phyloP scores from a whole-genome alignment of 2,113 vertebrate species.

The Burhinus oedicnemus region DNA sequence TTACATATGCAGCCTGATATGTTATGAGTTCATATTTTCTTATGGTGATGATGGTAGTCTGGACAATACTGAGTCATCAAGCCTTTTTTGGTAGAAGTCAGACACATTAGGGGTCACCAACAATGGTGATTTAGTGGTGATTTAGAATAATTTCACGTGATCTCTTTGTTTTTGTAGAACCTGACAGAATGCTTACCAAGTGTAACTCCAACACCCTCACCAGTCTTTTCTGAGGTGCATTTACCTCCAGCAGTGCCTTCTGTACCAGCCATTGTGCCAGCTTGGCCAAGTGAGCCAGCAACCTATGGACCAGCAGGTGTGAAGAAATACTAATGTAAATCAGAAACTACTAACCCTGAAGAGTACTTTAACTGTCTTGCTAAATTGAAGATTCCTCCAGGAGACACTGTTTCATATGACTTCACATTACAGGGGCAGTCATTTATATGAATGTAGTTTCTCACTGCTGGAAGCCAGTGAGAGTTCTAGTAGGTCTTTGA shows the following conservation, averaged over 20 bases:
- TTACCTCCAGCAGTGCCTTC: constrained; percentile 83
- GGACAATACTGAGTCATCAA: neutral
- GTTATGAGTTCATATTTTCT: neutral
- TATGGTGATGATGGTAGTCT: neutral
- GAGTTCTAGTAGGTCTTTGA: neutral
- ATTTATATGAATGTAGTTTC: neutral
- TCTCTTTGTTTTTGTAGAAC: constrained; percentile 55
- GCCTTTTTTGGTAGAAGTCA: neutral
- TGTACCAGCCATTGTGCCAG: constrained; percentile 79
- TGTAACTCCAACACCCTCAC: constrained; percentile 66
- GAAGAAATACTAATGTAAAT: neutral
- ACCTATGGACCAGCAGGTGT: constrained; percentile 81
- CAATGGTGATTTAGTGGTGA: neutral
- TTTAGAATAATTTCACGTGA: neutral
- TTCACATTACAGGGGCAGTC: neutral
- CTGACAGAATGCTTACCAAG: constrained; percentile 67
- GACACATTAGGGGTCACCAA: neutral
- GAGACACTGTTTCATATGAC: neutral
- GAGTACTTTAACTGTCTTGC: neutral
- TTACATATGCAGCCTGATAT: rapidly evolving
- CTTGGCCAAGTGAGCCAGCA: constrained; percentile 78
- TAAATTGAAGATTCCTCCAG: neutral
- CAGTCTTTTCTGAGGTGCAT: constrained; percentile 79
- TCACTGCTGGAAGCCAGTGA: neutral
- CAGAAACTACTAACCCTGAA: neutral